A percentile compares a stretch with the other conserved stretches of the same genome.
Conservation (phyloP, 2,888 invertebrate genomes). For the Congeria kusceri region DNA sequence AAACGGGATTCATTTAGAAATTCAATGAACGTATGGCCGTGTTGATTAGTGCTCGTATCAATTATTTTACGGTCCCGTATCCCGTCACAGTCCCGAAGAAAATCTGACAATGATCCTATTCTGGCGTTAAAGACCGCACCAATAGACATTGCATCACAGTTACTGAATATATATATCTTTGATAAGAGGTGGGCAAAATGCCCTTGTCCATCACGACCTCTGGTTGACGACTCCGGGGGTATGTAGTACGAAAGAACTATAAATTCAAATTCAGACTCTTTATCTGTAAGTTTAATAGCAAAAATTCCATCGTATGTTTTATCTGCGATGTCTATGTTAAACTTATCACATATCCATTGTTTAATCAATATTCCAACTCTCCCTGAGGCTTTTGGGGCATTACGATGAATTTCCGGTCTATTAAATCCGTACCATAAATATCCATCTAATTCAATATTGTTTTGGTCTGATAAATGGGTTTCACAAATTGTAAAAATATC, state of each 20-base stretch:
- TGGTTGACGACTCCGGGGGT: neutral
- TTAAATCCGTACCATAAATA: too few relatives aligned
- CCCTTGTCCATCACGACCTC: neutral
- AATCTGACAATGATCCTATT: neutral
- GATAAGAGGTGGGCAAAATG: neutral
- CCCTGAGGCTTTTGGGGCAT: too few relatives aligned
- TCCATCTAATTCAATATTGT: too few relatives aligned
- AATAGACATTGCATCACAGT: constrained; percentile 6
- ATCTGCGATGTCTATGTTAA: neutral
- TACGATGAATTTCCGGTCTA: too few relatives aligned
- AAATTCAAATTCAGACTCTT: constrained; percentile 4
- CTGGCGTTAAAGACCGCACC: constrained; percentile 6
- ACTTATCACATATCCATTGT: too few relatives aligned
- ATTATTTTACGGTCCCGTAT: neutral
- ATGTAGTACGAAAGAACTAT: neutral
- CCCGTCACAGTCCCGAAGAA: neutral
- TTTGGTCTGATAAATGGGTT: too few relatives aligned
- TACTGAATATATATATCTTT: neutral
- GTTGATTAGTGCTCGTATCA: neutral
- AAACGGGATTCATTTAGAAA: too few relatives aligned
- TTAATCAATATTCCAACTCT: too few relatives aligned
- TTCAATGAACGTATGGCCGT: too few relatives aligned
- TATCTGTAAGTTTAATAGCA: neutral
- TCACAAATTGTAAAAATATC: too few relatives aligned
- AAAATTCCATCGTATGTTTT: neutral